Percentiles rank a stretch among this genome's conserved stretches.
Conservation (phyloP, 2,888 invertebrate genomes). For the Ophion costatus region DNA sequence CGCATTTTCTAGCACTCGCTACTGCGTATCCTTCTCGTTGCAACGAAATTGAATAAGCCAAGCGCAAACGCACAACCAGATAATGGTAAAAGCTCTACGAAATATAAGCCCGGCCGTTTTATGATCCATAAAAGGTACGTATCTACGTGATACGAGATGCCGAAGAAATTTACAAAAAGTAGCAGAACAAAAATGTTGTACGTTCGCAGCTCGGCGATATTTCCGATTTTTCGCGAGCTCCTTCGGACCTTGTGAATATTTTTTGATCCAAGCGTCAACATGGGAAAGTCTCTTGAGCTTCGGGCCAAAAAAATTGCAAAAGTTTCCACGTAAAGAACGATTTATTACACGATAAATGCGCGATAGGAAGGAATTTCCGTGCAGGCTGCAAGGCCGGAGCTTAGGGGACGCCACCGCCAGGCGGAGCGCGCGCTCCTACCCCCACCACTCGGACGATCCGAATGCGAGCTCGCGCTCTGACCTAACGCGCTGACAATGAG, state of each 20-base stretch:
- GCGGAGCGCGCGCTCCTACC: background rate
- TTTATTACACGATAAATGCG: constrained; percentile 5
- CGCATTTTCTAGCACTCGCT: background rate
- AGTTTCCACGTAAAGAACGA: background rate
- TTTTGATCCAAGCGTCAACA: no score
- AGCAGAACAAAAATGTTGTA: no score
- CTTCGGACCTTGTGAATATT: no score
- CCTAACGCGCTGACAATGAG: no score
- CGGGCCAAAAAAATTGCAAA: background rate
- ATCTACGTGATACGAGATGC: background rate
- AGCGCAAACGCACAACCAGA: constrained; percentile 8
- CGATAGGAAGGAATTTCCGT: background rate
- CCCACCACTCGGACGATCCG: background rate
- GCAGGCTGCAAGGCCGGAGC: background rate
- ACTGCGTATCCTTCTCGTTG: background rate
- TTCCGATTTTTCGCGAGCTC: no score
- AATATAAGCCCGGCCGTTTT: background rate
- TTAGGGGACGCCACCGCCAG: constrained; percentile 22
- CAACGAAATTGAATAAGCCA: constrained; percentile 12
- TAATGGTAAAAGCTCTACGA: constrained; percentile 11
- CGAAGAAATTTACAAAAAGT: background rate
- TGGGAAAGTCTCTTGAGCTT: no score
- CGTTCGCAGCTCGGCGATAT: no score
- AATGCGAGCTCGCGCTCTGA: background rate
- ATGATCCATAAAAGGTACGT: background rate